Percentiles rank a stretch among this genome's conserved stretches.
Conservation (phyloP, 2,113 vertebrate species). For the Zootoca vivipara region DNA sequence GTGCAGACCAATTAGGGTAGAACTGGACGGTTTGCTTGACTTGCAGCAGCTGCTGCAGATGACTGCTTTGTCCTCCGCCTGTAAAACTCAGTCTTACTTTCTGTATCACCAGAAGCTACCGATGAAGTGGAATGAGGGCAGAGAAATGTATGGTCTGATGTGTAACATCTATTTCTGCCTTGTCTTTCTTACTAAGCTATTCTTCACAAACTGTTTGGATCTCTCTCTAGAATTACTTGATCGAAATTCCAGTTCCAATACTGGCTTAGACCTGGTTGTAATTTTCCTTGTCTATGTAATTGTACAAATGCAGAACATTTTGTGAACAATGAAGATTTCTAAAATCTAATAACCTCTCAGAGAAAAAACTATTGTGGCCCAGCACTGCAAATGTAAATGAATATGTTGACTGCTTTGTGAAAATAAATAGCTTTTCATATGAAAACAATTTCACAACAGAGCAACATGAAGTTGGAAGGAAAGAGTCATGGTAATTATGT, state of each 20-base stretch:
- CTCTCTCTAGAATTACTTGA: background rate
- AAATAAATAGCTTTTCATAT: conserved; percentile 14
- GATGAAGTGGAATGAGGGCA: too few species aligned
- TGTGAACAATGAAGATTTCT: background rate
- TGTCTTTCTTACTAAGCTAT: background rate
- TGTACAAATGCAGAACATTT: background rate
- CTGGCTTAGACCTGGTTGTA: background rate
- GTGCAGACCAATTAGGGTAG: background rate
- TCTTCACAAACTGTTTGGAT: background rate
- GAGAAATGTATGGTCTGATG: background rate
- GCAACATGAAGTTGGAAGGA: background rate
- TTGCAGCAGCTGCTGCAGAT: background rate
- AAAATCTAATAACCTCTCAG: background rate
- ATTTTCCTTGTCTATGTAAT: background rate
- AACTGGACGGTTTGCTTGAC: background rate
- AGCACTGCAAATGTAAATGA: background rate
- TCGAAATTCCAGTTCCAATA: background rate
- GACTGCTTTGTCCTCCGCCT: too few species aligned
- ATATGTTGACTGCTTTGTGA: background rate
- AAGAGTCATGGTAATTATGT: background rate
- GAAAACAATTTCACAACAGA: background rate
- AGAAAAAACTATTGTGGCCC: background rate
- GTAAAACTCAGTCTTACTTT: too few species aligned
- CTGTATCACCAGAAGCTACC: too few species aligned
- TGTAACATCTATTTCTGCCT: background rate